Evolutionary conservation across 1,140 invertebrate genomes (phyloP).

Genomic region (Lepidurus apus): DNA sequence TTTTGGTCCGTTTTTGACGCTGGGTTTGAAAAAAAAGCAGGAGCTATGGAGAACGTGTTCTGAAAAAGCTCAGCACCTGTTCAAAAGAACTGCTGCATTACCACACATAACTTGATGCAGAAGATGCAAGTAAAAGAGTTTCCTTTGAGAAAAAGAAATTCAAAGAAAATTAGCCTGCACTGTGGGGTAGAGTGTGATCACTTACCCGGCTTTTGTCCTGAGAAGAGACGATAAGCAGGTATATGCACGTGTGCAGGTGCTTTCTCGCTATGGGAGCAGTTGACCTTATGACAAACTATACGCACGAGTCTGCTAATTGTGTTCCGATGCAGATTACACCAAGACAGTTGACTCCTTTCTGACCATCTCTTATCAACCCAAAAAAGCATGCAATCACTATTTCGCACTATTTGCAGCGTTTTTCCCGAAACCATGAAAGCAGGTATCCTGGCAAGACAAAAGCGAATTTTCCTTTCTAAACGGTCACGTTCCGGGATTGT

Average conservation of each 20-base stretch:
- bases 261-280: not conserved
- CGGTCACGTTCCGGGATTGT: not conserved
- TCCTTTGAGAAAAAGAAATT: not conserved
- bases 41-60: not conserved
- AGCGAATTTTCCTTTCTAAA: not conserved
- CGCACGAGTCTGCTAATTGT: conserved; percentile 4
- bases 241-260: not conserved
- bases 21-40: not conserved
- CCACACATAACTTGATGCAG: not conserved
- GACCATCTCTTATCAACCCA: not conserved
- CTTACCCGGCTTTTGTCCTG: not conserved
- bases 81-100: not conserved
- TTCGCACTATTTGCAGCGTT: not conserved
- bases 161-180: not conserved
- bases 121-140: not conserved
- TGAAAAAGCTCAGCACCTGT: not conserved
- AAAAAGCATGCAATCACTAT: not conserved
- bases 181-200: not conserved
- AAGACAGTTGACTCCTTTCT: not conserved
- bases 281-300: conserved; percentile 19
- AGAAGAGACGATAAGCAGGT: not conserved
- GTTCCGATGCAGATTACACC: not conserved
- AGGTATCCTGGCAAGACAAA: not conserved
- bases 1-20: not conserved
- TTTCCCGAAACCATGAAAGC: not conserved